phyloP scores from a whole-genome alignment of 2,797 vertebrate genomes.

The Eulemur rubriventer region DNA sequence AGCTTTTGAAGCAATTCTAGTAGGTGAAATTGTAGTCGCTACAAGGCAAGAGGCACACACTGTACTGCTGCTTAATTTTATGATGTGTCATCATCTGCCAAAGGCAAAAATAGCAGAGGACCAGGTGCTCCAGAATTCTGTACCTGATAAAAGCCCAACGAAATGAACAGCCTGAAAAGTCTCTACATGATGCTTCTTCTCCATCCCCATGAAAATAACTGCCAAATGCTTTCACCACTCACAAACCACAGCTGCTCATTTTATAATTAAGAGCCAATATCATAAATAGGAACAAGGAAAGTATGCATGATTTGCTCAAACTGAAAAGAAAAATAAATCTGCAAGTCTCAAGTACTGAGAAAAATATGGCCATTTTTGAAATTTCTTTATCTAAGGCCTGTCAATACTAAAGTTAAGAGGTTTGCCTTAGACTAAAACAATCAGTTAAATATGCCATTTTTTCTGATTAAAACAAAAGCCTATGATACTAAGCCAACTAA shows the following conservation, averaged over 20 bases:
- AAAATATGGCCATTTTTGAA: background rate
- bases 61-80: background rate
- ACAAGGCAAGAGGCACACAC: background rate
- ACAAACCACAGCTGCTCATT: background rate
- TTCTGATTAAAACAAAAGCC: background rate
- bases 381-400: background rate
- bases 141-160: background rate
- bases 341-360: background rate
- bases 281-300: background rate
- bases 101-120: background rate
- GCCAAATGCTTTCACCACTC: background rate
- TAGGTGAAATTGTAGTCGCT: background rate
- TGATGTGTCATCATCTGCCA: background rate
- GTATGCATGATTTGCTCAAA: background rate
- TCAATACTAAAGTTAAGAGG: background rate
- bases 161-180: background rate
- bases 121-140: background rate
- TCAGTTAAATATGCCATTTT: background rate
- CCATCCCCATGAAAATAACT: background rate
- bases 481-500: background rate
- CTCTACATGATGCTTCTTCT: background rate
- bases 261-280: background rate
- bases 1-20: background rate
- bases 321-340: constrained; percentile 17
- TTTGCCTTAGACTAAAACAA: background rate